These are phyloP conservation scores for Drosophila seguyi DNA, from an alignment of 1,140 invertebrate species.

Conservation along the genomic window DNA sequence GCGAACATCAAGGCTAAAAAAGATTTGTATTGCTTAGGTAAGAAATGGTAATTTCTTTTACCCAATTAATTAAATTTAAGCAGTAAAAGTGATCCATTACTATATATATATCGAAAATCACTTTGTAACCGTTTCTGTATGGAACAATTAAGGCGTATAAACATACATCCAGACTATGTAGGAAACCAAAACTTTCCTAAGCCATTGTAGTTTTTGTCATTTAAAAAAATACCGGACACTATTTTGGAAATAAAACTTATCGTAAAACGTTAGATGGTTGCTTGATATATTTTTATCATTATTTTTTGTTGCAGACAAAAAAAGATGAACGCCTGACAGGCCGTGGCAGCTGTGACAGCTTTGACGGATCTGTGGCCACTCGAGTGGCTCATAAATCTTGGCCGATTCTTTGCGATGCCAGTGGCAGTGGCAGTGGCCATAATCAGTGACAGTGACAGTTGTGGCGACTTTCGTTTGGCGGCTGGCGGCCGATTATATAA, in stretches of 20 bases:
- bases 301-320: background rate
- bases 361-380: conserved; percentile 31
- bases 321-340: conserved; percentile 5
- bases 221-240: background rate
- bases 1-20: background rate
- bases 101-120: fast-evolving
- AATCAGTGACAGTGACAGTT: conserved; percentile 14
- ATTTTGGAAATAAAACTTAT: background rate
- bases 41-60: background rate
- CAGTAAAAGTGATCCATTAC: no score
- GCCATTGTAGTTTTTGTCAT: background rate
- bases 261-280: background rate
- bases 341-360: conserved; percentile 11
- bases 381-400: conserved; percentile 39
- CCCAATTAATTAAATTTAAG: background rate
- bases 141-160: no score
- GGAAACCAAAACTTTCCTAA: background rate
- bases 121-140: background rate
- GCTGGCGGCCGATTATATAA: conserved; percentile 64
- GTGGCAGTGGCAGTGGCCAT: conserved; percentile 7
- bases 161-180: background rate
- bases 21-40: background rate
- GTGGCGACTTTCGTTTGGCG: conserved; percentile 41
- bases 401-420: conserved; percentile 28
- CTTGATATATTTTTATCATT: background rate